phyloP scores from a whole-genome alignment of 2,797 vertebrate genomes.

The Coregonus ussuriensis region DNA sequence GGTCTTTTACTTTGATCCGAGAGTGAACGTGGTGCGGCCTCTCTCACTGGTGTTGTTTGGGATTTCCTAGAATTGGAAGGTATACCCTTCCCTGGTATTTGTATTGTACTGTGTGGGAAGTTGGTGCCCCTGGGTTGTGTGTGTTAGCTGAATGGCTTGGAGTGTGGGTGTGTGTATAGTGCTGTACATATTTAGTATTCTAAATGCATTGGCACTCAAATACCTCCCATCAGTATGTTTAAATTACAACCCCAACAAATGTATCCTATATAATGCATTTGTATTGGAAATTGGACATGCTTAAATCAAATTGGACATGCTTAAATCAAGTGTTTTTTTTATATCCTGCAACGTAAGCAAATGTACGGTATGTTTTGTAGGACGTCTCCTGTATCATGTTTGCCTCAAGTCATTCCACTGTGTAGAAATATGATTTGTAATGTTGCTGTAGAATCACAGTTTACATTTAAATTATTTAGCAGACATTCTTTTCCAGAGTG shows the following conservation, averaged over 20 bases:
- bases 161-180: not conserved
- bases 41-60: not conserved
- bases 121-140: not conserved
- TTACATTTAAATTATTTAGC: too few relatives aligned
- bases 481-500: too few relatives aligned
- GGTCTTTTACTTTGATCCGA: not conserved
- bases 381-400: not conserved
- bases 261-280: not conserved
- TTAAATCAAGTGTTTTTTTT: not conserved
- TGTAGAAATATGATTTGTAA: not conserved
- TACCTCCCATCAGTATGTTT: not conserved
- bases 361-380: not conserved
- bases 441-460: not conserved
- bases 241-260: not conserved
- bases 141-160: not conserved
- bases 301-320: not conserved
- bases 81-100: constrained; percentile 3
- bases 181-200: not conserved
- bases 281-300: not conserved
- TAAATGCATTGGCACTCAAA: not conserved
- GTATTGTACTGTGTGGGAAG: not conserved
- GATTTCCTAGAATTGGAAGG: not conserved
- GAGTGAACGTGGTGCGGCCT: constrained; percentile 37
- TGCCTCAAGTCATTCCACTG: not conserved
- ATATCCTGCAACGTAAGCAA: not conserved